Percentiles rank a stretch among this genome's conserved stretches.
phyloP scores from a whole-genome alignment of 37 sponge, comb jelly and placozoan genomes.

The Petrosia ficiformis region DNA sequence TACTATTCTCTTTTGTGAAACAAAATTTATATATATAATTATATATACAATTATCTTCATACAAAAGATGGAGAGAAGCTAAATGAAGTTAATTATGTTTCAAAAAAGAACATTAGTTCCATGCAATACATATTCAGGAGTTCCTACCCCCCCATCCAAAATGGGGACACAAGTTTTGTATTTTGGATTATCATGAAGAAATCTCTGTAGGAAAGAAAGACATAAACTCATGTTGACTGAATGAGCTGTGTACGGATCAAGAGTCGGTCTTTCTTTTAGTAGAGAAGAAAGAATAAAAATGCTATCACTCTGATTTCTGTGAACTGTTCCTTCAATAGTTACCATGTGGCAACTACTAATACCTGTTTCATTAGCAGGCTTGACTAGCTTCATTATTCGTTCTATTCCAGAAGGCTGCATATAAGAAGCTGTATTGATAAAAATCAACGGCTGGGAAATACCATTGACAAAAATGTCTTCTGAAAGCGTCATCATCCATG shows the following conservation, averaged over 20 bases:
- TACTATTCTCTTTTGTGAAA: no score
- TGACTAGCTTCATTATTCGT: conserved; percentile 37
- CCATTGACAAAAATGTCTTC: conserved; percentile 22
- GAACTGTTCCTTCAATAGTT: conserved; percentile 55
- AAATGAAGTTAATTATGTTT: no score
- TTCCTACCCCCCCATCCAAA: conserved; percentile 54
- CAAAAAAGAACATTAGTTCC: conserved; percentile 66
- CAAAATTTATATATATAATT: no score
- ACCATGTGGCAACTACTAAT: conserved; percentile 15
- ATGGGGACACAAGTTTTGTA: conserved; percentile 28
- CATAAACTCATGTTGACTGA: conserved; percentile 45
- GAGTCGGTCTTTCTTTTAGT: background rate
- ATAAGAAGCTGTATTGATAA: conserved; percentile 43
- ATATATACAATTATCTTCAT: no score
- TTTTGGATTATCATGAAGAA: conserved; percentile 23
- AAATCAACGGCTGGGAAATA: conserved; percentile 47
- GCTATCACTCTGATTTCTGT: conserved; percentile 12
- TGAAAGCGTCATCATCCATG: conserved; percentile 71
- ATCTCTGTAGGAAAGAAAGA: conserved; percentile 58
- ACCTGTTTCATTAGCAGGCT: conserved; percentile 34
- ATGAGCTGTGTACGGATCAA: conserved; percentile 2
- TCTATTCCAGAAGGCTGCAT: conserved; percentile 43
- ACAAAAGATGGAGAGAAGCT: no score
- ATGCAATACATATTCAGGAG: conserved; percentile 23
- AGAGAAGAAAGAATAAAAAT: background rate